A percentile compares a stretch with the other conserved stretches of the same genome.
Evolutionary conservation across 2,888 invertebrate genomes (phyloP).

Genomic region (Apamea crenata): DNA sequence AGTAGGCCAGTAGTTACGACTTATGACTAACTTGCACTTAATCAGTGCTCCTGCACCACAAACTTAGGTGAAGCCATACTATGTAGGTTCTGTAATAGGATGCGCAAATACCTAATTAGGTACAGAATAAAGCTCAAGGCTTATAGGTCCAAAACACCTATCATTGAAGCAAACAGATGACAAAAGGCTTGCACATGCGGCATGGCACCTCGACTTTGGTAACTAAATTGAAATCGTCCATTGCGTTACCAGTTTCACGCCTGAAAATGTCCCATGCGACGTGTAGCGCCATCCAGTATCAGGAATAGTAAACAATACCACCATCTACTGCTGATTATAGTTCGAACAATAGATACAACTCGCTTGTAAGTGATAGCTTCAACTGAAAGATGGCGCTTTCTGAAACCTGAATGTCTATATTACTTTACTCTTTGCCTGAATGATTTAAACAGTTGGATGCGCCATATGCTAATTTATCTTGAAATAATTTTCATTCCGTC

Average conservation of each 20-base stretch:
- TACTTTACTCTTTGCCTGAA: too few species aligned
- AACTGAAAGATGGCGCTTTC: constrained; percentile 28
- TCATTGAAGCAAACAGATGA: neutral
- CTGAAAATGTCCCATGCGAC: neutral
- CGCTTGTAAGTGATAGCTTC: neutral
- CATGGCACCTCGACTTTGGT: neutral
- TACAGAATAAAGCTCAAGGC: neutral
- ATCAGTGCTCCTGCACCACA: neutral
- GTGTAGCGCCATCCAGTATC: constrained; percentile 15
- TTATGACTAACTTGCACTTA: neutral
- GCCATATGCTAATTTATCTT: neutral
- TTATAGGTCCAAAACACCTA: neutral
- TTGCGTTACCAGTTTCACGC: neutral
- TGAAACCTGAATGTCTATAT: neutral
- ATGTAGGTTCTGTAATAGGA: neutral
- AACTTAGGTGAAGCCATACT: neutral
- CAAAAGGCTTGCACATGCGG: neutral
- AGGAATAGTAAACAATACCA: neutral
- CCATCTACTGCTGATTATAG: neutral
- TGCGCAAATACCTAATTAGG: neutral
- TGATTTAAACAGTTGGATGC: neutral
- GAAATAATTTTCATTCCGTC: neutral
- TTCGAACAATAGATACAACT: neutral
- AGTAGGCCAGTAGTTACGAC: neutral
- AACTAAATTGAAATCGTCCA: neutral